phyloP scores from a whole-genome alignment of 30 jellyfish, hydroid and myxozoan species.

The Chrysaora quinquecirrha region DNA sequence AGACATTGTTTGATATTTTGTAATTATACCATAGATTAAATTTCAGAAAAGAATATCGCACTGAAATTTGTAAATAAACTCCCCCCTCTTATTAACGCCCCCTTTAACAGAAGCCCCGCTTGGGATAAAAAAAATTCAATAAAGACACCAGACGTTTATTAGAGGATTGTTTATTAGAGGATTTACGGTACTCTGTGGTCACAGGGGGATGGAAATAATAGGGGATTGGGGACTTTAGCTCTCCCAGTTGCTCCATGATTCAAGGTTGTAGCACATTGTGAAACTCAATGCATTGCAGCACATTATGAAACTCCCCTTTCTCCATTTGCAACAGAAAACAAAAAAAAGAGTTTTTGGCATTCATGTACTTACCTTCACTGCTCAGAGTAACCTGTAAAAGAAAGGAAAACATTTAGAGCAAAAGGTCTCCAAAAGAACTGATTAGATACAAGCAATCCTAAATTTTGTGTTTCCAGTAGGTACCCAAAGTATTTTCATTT shows the following conservation, averaged over 20 bases:
- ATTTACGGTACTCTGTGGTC: too few relatives aligned
- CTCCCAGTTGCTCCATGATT: neutral
- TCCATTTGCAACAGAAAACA: neutral
- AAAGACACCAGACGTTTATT: too few relatives aligned
- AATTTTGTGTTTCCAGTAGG: neutral
- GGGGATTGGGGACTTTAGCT: neutral
- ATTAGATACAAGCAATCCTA: neutral
- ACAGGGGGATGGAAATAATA: neutral
- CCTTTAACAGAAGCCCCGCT: too few relatives aligned
- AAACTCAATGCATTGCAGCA: neutral
- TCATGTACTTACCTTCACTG: conserved; percentile 36
- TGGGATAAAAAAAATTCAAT: too few relatives aligned
- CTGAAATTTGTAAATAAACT: too few relatives aligned
- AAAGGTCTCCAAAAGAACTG: neutral
- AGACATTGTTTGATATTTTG: too few relatives aligned
- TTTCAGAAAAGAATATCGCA: too few relatives aligned
- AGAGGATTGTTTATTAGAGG: too few relatives aligned
- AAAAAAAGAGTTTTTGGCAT: too few relatives aligned
- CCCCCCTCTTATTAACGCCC: too few relatives aligned
- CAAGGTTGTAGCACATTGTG: neutral
- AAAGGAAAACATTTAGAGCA: neutral
- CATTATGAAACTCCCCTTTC: neutral
- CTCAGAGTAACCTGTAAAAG: conserved; percentile 42
- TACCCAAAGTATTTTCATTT: neutral
- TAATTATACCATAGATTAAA: too few relatives aligned